These are phyloP conservation scores for Thereva unica DNA, from an alignment of 2,888 invertebrate species.

Conservation along the genomic window DNA sequence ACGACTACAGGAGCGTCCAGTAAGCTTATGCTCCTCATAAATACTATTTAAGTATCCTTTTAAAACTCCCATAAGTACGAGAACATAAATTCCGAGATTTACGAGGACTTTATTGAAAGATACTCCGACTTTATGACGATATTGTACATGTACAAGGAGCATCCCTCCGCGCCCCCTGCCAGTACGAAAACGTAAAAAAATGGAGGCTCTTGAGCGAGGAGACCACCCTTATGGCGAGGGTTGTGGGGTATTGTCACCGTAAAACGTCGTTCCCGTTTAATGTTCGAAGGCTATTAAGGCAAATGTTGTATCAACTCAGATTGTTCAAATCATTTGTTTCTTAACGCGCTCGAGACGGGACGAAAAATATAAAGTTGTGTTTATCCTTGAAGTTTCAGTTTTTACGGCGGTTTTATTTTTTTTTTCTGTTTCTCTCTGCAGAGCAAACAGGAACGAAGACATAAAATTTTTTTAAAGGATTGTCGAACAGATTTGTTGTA, in stretches of 20 bases:
- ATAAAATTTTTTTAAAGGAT: not conserved
- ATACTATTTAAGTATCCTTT: constrained; percentile 29
- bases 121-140: constrained; percentile 23
- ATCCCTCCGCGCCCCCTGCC: not conserved
- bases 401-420: constrained; percentile 25
- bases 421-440: not conserved
- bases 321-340: constrained; percentile 1
- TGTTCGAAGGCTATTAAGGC: constrained; percentile 12
- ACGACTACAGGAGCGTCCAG: constrained; percentile 22
- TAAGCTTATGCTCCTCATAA: constrained; percentile 20
- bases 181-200: too few relatives aligned
- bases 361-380: constrained; percentile 12
- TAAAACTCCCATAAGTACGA: constrained; percentile 30
- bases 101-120: constrained; percentile 34
- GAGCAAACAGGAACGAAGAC: constrained; percentile 11
- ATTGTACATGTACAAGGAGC: constrained; percentile 15
- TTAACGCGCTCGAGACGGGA: not conserved
- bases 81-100: constrained; percentile 31
- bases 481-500: constrained; percentile 14
- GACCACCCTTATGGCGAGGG: not conserved
- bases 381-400: constrained; percentile 20
- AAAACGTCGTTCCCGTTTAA: constrained; percentile 17
- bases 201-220: too few relatives aligned
- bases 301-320: not conserved
- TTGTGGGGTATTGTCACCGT: constrained; percentile 5